Base-by-base conservation (phyloP, 2,797 vertebrate species). In the Taeniopygia guttata region DNA sequence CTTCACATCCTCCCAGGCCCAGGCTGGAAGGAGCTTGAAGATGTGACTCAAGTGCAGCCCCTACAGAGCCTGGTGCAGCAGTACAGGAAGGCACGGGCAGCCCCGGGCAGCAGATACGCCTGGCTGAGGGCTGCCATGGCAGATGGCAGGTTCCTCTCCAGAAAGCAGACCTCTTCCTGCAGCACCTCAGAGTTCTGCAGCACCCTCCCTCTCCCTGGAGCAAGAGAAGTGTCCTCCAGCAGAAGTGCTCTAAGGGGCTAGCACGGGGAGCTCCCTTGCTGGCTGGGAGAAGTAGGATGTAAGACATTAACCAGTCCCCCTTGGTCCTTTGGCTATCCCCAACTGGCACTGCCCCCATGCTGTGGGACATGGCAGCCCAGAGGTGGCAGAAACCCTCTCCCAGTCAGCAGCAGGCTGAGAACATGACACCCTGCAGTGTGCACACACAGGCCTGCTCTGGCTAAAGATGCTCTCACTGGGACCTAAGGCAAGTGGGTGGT, bases 81-180 rank as follows among this genome's bases (percentile, higher is more conserved):
- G 64, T 8, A 38, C 92, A 84, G 70, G 59, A 43, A 88, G 25
- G 30, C 29, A 27, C 1, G 0, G 52, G 30, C 60, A 73, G 40
- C 23, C 55, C 27, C 0, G 1, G 34, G 27, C 23, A 3, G 2
- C 51, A 32, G 68, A 27, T 43, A 43, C 0, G 0, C 0, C 2
- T 11, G 34, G 60, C 48, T 27, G 48, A 81, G 46, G 58, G 27
- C 68, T 45, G 40, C 43, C 51, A 10, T 3, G 5, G 30, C 18
- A 45, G 30, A 10, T 1, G 40, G n/a, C n/a, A 59, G 19, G 8
- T 29, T 75, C 56, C 51, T 59, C 58, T 84, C 42, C 58, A 32
- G 59, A 75, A 86, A 48, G 46, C 62, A 56, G 83, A 67, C 2
- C 12, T 40, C 40, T 46, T 49, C 32, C 64, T 63, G 75, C 12